Conservation (phyloP, 1,140 invertebrate species). For the Zelostemma sp. region DNA sequence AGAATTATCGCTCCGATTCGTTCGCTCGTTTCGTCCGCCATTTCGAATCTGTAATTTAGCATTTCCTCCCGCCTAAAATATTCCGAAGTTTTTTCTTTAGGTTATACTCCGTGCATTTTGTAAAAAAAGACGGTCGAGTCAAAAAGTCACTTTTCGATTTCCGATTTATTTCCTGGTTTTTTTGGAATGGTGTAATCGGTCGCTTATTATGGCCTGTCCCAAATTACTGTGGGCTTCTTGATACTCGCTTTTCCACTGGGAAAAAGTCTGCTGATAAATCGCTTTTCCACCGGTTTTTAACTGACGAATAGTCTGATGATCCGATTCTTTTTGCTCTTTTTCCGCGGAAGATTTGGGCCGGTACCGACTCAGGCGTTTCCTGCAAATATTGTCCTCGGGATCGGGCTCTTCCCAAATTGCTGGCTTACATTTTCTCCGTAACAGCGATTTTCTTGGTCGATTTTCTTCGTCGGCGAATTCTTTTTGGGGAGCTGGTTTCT, state of each 20-base stretch:
- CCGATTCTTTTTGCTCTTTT: conserved; percentile 3
- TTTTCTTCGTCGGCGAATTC: too few species aligned
- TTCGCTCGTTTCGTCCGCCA: not conserved
- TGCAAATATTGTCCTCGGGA: not conserved
- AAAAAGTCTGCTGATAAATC: conserved; percentile 8
- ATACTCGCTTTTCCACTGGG: conserved; percentile 70
- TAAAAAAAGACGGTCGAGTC: not conserved
- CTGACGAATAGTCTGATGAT: too few species aligned
- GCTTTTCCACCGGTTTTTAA: conserved; percentile 5
- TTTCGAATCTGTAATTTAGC: not conserved
- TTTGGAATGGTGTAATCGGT: conserved; percentile 66
- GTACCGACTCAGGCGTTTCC: not conserved
- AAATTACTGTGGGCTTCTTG: conserved; percentile 72
- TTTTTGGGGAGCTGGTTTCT: too few species aligned
- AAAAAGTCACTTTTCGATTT: not conserved
- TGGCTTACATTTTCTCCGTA: too few species aligned
- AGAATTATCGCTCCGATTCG: not conserved
- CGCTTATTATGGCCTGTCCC: conserved; percentile 72
- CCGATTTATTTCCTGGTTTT: conserved; percentile 2
- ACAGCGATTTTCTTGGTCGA: too few species aligned
- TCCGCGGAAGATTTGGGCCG: too few species aligned
- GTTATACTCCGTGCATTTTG: not conserved
- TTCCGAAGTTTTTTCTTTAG: not conserved
- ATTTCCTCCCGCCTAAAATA: not conserved
- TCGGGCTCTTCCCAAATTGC: not conserved